Base-by-base conservation (phyloP, 2,888 invertebrate species). In the Baccha elongata region DNA sequence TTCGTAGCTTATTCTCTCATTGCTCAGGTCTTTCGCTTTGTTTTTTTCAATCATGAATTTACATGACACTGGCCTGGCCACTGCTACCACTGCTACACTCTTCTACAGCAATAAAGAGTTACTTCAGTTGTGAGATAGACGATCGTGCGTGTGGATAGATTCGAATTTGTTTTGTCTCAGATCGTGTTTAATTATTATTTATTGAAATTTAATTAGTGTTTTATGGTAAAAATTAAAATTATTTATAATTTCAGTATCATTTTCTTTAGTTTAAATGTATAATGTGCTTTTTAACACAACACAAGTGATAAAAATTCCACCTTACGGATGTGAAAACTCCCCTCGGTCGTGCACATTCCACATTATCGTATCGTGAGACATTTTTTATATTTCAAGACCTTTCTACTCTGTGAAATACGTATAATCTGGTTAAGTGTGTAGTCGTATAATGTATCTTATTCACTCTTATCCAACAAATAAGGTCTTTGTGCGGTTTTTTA, bases 401-500 rank as follows among this genome's bases (percentile, higher is more conserved):
- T 8, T 55, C 19, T 21, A 21, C 26, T 44, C 23, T 65, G 40
- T 65, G 42, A 65, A 46, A 52, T 62, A 69, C 37, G 29, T 52
- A 60, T 48, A 71, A 67, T 60, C 60, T 67, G 53, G 64, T 21
- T 42, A 26, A n/a, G 60, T 26, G 76, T 72, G 53, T n/a, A n/a
- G n/a, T n/a, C n/a, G n/a, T n/a, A n/a, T n/a, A n/a, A n/a, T n/a
- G n/a, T 53, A 32, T 65, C 50, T 26, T 23, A 48, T 69, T 67
- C 69, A 65, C 48, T 71, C 58, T 52, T 71, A 69, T 68, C 74
- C 79, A 68, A 60, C 53, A 50, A 81, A 81, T 71, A 76, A 71
- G 76, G 81, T 76, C 71, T 81, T 75, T 81, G 53, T 76, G 71
- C 81, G 75, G 71, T 60, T 76, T 81, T 75, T 81, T 65, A 76